phyloP scores from a whole-genome alignment of 2,113 vertebrate species.

The Salvelinus sp. region DNA sequence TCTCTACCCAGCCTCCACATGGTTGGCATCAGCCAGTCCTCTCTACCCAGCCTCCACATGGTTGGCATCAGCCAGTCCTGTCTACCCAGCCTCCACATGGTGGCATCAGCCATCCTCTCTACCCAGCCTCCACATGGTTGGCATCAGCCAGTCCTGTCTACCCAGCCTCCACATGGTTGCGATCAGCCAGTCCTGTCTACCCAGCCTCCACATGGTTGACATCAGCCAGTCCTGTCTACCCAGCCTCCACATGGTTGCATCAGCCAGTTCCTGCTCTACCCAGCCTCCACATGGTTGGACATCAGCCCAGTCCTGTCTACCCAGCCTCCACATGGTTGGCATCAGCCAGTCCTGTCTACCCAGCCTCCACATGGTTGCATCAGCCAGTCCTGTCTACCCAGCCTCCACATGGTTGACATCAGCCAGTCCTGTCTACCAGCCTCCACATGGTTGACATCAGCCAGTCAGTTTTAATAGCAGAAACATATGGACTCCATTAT shows the following conservation, averaged over 20 bases:
- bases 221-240: not conserved
- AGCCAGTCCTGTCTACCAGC: not conserved
- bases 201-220: not conserved
- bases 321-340: not conserved
- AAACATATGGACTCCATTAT: conserved; percentile 7
- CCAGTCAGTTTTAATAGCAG: not conserved
- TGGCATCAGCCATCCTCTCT: not conserved
- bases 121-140: not conserved
- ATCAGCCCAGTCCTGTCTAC: not conserved
- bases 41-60: not conserved
- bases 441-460: not conserved
- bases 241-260: not conserved
- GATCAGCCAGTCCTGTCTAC: not conserved
- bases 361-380: not conserved
- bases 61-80: not conserved
- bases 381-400: not conserved
- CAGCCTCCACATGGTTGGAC: not conserved
- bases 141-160: not conserved
- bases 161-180: not conserved
- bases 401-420: not conserved
- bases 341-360: not conserved
- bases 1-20: not conserved
- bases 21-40: not conserved
- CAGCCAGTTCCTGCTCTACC: not conserved
- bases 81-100: not conserved